Base-by-base conservation (phyloP, 2,113 vertebrate genomes). In the Cepphus grylle region DNA sequence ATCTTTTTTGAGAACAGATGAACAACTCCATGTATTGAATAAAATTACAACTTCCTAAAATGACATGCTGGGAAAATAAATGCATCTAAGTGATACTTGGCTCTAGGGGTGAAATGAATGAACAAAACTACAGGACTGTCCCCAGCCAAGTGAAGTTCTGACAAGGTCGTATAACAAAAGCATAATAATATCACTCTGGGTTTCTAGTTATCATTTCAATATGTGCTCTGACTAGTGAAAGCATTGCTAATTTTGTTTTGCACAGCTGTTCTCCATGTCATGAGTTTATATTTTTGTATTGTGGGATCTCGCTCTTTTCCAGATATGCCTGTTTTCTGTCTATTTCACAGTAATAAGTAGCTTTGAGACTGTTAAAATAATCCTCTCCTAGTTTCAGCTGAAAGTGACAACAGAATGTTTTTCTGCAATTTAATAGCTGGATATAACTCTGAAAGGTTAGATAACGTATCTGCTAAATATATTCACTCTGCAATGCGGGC, bases 161-260 rank as follows among this genome's bases (percentile, higher is more conserved):
- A 94, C 77, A 92, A 95, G 91, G 95, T 97, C 89, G 36, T 85
- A 38, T 65, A 94, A 91, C 83, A 95, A 93, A 96, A 95, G 56
- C 62, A 89, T 85, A 82, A 81, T 83, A 87, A 81, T 81, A 84
- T 86, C 63, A 49, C 55, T 87, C 78, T 88, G 71, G 14, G 67
- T 94, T 94, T 82, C 84, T 85, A 63, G 83, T 91, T 95, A 70
- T 70, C 30, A 45, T 85, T 96, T 92, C 91, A 85, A 77, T 74
- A 36, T 93, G 93, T 85, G 59, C 88, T 94, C 76, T 94, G 91
- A 86, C 90, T 88, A 93, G 66, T 84, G 94, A 95, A 95, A 94
- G 77, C 92, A 66, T 52, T 66, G 49, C 88, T 94, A 72, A 77
- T 84, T 94, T 83, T 90, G 61, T 93, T 96, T 88, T 93, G 49